These are phyloP conservation scores for Merluccius polli DNA, from an alignment of 2,797 vertebrate species.

Conservation along the genomic window DNA sequence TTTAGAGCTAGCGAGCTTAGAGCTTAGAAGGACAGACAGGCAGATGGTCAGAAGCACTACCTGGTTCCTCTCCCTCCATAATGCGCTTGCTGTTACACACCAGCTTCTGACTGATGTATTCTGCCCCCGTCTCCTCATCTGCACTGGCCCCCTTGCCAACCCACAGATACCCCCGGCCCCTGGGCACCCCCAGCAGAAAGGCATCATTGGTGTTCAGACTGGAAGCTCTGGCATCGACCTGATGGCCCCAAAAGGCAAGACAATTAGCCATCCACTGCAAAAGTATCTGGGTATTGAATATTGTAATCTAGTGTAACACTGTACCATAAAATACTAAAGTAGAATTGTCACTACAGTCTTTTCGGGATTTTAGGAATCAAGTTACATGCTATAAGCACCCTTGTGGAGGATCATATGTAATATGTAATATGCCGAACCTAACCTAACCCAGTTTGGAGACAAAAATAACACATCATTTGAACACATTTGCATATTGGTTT, in stretches of 20 bases:
- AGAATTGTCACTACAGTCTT: too few relatives aligned
- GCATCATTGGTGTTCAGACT: constrained; percentile 87
- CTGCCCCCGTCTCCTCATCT: constrained; percentile 80
- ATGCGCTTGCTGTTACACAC: constrained; percentile 67
- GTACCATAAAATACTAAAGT: too few relatives aligned
- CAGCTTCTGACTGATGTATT: constrained; percentile 72
- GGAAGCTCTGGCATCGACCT: constrained; percentile 79
- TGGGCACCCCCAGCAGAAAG: constrained; percentile 80
- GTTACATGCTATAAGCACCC: too few relatives aligned
- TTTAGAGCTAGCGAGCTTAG: neutral
- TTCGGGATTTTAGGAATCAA: too few relatives aligned
- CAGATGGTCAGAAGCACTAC: constrained; percentile 55
- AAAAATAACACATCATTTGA: too few relatives aligned
- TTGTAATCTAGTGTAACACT: too few relatives aligned
- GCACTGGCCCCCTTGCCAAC: constrained; percentile 80
- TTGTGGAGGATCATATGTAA: too few relatives aligned
- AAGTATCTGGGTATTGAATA: neutral
- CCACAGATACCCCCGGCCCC: constrained; percentile 78
- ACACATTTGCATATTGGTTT: neutral
- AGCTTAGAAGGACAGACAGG: neutral
- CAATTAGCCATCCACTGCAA: neutral
- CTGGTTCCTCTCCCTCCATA: constrained; percentile 80
- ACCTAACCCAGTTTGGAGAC: too few relatives aligned
- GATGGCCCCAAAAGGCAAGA: neutral
- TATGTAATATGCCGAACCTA: too few relatives aligned